Evolutionary conservation across 2,888 invertebrate genomes (phyloP).

Genomic region (Tridacna crocea): DNA sequence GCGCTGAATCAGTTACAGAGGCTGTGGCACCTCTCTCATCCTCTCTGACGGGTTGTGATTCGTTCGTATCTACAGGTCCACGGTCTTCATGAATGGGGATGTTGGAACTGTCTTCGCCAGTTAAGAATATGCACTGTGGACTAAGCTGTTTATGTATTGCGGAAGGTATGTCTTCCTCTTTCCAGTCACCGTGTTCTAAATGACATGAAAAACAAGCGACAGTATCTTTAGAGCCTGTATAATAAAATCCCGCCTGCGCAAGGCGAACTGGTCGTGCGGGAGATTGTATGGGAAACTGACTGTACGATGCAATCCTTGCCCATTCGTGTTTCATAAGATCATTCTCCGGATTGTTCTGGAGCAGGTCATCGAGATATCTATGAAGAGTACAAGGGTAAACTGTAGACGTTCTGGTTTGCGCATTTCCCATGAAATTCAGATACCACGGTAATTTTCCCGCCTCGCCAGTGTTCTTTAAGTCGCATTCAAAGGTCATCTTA

Average conservation of each 20-base stretch:
- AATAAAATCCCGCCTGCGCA: conserved; percentile 31
- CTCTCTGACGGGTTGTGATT: background rate
- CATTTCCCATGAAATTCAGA: background rate
- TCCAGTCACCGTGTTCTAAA: conserved; percentile 18
- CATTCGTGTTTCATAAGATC: conserved; percentile 27
- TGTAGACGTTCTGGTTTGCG: background rate
- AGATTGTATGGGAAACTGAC: conserved; percentile 19
- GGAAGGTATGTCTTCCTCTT: conserved; percentile 12
- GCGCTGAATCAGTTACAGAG: background rate
- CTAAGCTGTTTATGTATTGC: conserved; percentile 6
- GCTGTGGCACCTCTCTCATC: background rate
- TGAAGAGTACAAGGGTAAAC: conserved; percentile 6
- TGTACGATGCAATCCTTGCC: conserved; percentile 23
- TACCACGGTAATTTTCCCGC: background rate
- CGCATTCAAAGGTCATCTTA: background rate
- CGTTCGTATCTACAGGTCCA: background rate
- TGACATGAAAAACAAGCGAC: conserved; percentile 31
- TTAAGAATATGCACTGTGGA: conserved; percentile 15
- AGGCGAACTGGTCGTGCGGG: conserved; percentile 11
- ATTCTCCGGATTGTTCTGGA: background rate
- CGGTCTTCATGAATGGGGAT: conserved; percentile 11
- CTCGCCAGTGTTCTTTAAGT: background rate
- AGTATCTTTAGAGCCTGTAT: conserved; percentile 12
- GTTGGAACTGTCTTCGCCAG: background rate
- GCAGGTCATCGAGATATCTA: conserved; percentile 7